Base-by-base conservation (phyloP, 2,113 vertebrate genomes). In the Syrmaticus mikado region DNA sequence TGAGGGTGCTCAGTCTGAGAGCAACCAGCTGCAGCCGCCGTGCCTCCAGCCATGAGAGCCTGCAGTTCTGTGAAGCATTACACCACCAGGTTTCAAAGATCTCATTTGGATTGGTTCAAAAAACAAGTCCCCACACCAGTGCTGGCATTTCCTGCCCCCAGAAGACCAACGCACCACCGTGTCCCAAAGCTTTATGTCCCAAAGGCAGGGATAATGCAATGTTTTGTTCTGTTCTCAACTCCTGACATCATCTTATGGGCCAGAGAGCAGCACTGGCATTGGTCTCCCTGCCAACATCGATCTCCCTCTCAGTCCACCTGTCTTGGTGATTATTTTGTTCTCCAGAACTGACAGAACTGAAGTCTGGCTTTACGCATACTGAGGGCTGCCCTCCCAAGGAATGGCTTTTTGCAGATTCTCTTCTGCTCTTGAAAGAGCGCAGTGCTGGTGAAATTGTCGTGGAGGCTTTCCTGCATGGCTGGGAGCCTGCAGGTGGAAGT, bases 381-480 rank as follows among this genome's bases (percentile, higher is more conserved):
- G 41, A 21, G 34, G 4, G 34, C 28, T 71, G 57, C 34, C 45
- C 57, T 72, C 25, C 32, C 13, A n/a, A n/a, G 46, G 41, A 64
- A 12, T 2, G 34, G 21, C 40, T 71, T 28, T 53, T 32, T 61
- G 16, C 10, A 1, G 5, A 3, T 38, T 21, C 67, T 13, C 19
- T 30, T 65, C 34, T 27, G 2, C 7, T 60, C 16, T 36, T 46
- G 1, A 21, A 17, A 46, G 22, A 10, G 6, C 7, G 9, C 27
- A 27, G 0, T 10, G 24, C 0, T 8, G 27, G 30, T 32, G 75
- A 22, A 43, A 18, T 8, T 61, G 14, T 11, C 27, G 20, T 32
- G 19, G 53, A 3, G 0, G 0, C 12, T 25, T 28, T 11, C 32
- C 40, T 61, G 27, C 0, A 0, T 5, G 32, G 22, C 17, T 27